These are phyloP conservation scores for Samia ricini DNA, from an alignment of 1,140 invertebrate species.

Conservation along the genomic window DNA sequence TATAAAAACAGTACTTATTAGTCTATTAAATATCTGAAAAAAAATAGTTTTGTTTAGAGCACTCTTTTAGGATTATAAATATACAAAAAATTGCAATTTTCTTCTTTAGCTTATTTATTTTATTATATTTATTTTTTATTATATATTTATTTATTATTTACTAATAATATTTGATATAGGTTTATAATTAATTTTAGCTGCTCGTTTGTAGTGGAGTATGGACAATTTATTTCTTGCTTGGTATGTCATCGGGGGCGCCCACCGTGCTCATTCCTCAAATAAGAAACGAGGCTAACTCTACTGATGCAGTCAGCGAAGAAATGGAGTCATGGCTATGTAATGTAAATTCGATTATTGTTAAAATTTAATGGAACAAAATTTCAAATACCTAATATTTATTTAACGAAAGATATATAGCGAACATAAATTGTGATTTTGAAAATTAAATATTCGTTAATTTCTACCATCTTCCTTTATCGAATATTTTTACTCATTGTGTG, in stretches of 20 bases:
- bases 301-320: constrained; percentile 21
- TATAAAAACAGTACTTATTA: too few relatives aligned
- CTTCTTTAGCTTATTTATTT: too few relatives aligned
- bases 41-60: too few relatives aligned
- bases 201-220: constrained; percentile 29
- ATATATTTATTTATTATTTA: neutral
- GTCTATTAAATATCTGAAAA: too few relatives aligned
- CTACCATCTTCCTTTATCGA: too few relatives aligned
- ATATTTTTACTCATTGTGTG: too few relatives aligned
- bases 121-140: neutral
- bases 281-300: constrained; percentile 28
- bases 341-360: constrained; percentile 7
- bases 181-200: constrained; percentile 19
- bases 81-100: too few relatives aligned
- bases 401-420: too few relatives aligned
- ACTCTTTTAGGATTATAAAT: too few relatives aligned
- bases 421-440: too few relatives aligned
- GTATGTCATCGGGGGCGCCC: constrained; percentile 27
- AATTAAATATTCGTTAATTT: too few relatives aligned
- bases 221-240: constrained; percentile 26
- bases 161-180: too few relatives aligned
- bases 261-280: constrained; percentile 32
- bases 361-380: neutral
- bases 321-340: constrained; percentile 35
- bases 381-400: neutral